Evolutionary conservation across 2,113 vertebrate genomes (phyloP), one percentile per base, ranked within the genome.

Genomic region (Ginglymostoma cirratum): DNA sequence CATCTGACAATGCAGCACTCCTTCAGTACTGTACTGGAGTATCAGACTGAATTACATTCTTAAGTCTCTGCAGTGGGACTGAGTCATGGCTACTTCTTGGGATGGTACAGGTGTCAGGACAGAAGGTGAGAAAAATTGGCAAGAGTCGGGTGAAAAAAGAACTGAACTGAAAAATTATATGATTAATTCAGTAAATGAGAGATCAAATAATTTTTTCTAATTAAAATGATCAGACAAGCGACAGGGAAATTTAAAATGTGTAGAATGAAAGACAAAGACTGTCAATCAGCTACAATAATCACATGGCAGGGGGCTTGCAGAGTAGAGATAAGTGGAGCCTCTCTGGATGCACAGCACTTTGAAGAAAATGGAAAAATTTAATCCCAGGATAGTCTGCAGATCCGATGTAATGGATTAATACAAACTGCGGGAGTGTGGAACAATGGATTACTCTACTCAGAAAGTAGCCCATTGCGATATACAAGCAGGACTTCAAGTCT

Each of bases 211-310:
- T 23, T 66, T 66, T 66, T 66, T 93, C 34, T 21, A 67, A 93
- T 93, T 93, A 93, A 93, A 93, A 93, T 67, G n/a, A 93, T 93
- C 89, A 93, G 61, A 23, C n/a, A 23, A 38, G n/a, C 61, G 38
- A n/a, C 61, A 38, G 61, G 61, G 65, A 83, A 42, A 38, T 38
- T 83, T 83, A 21, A 83, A 93, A 66, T 93, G 61, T 67, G 61
- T 38, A 66, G 17, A 93, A 67, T 21, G 30, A n/a, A n/a, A 66
- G 89, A 38, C 89, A 66, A 61, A 90, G 89, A 19, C 61, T 66
- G 61, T 19, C 14, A 45, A 93, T 93, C 89, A 67, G 67, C n/a
- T 23, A n/a, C 30, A n/a, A 92, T n/a, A 61, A 55, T 61, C 52
- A 66, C 61, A 34, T 61, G 65, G 61, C 61, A 66, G 89, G 89